Evolutionary conservation across 1,140 invertebrate species (phyloP), one percentile per base, ranked within the genome.

Genomic region (Pseudomyrmex flavicornis): DNA sequence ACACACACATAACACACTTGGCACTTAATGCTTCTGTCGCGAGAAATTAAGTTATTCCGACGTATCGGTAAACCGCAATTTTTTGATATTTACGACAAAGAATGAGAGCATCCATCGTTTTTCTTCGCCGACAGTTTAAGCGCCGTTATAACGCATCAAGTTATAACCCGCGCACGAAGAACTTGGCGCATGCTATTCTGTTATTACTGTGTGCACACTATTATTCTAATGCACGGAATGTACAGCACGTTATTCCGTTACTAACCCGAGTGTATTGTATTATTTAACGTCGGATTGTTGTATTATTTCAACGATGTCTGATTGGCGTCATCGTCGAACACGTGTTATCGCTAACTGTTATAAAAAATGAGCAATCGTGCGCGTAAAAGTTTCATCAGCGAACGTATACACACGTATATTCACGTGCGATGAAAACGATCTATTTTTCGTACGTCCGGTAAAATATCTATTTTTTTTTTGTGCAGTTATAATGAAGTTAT

Each of bases 191-290:
- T 35, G 61, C 13, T 35, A 35, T 63, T 63, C 61, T 44, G 61
- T 35, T 63, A 63, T 63, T 63, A 63, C 22, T 15, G 26, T 17
- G 4, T 35, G 61, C 61, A 35, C 15, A 15, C 12, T 63, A 63
- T 63, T 63, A 63, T 63, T 63, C 61, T 35, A 63, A 35, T 35
- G 26, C 15, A 13, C 15, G 26, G 26, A 26, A 35, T 35, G 13
- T 35, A 35, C 22, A 22, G 59, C 26, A 17, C 58, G 58, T 59
- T 63, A 35, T 63, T 26, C 61, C 61, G 61, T 63, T 63, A 63
- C 44, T 35, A 7, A 35, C 35, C 35, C 35, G 5, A 35, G 35
- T 5, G 35, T 35, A 35, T 35, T 7, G 35, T 35, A 35, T 35
- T 35, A 35, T 35, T 35, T 63, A 63, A 22, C 61, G 26, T 22